Evolutionary conservation across 23 tunicate genomes (phyloP).

Genomic region (Oikopleura albicans): DNA sequence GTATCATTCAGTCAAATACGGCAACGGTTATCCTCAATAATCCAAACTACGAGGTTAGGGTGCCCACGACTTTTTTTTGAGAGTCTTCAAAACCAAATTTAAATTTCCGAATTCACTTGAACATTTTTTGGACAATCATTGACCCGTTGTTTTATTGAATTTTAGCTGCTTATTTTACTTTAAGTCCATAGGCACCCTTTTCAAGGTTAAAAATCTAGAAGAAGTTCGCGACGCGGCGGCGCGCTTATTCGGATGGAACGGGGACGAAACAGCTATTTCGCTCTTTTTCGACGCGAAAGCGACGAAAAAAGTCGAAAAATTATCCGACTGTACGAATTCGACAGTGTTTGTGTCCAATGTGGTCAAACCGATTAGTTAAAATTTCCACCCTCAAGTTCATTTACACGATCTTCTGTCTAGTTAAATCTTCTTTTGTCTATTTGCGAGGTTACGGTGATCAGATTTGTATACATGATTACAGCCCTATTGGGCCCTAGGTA

Average conservation of each 20-base stretch:
- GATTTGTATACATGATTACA: no score
- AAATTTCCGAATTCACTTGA: no score
- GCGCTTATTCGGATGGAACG: background rate
- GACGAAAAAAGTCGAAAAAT: background rate
- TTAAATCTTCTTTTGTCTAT: no score
- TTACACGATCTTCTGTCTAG: no score
- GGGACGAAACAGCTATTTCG: background rate
- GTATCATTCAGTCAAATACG: background rate
- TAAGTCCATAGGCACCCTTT: background rate
- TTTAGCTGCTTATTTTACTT: background rate
- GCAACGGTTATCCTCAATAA: background rate
- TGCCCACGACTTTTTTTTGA: no score
- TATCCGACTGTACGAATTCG: background rate
- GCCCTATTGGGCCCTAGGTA: no score
- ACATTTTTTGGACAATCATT: no score
- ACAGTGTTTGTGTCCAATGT: slow-evolving; percentile 10
- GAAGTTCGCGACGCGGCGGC: background rate
- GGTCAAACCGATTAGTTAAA: no score
- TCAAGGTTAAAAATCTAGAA: background rate
- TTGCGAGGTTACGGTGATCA: no score
- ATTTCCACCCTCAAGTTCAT: no score
- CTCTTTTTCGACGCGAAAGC: background rate
- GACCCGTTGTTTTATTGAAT: no score
- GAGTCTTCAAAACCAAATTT: no score
- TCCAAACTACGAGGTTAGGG: background rate